Evolutionary conservation across 2,113 vertebrate species (phyloP).

Genomic region (Phyllostomus discolor): DNA sequence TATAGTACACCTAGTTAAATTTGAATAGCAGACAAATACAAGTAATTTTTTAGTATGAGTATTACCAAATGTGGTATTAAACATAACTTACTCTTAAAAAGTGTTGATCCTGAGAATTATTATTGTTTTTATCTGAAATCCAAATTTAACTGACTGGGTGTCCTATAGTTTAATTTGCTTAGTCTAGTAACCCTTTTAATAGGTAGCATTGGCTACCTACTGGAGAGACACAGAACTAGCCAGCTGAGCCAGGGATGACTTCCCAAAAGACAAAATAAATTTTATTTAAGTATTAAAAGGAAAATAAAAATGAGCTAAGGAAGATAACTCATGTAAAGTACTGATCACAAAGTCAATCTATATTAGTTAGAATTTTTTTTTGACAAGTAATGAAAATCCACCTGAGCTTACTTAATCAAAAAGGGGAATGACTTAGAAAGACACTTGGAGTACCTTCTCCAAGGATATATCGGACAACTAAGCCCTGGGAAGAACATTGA

Average conservation of each 20-base stretch:
- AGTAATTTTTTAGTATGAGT: background rate
- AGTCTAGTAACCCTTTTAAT: background rate
- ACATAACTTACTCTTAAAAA: background rate
- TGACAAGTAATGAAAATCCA: background rate
- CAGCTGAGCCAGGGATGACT: background rate
- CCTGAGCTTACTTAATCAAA: background rate
- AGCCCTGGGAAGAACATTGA: background rate
- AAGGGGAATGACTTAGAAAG: background rate
- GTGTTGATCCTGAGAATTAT: background rate
- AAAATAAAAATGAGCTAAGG: background rate
- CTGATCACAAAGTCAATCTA: background rate
- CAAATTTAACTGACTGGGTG: background rate
- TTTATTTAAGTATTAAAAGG: background rate
- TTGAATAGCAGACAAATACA: background rate
- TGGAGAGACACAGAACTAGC: background rate
- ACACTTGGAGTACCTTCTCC: background rate
- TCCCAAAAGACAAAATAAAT: conserved; percentile 1
- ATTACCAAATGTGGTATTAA: background rate
- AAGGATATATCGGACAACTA: background rate
- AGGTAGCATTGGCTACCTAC: background rate
- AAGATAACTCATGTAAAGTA: background rate
- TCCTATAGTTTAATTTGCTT: background rate
- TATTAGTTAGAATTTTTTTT: background rate
- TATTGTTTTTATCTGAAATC: background rate
- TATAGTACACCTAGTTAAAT: background rate